These are phyloP conservation scores for Tichodroma muraria DNA, from an alignment of 2,113 vertebrate species.

Conservation along the genomic window DNA sequence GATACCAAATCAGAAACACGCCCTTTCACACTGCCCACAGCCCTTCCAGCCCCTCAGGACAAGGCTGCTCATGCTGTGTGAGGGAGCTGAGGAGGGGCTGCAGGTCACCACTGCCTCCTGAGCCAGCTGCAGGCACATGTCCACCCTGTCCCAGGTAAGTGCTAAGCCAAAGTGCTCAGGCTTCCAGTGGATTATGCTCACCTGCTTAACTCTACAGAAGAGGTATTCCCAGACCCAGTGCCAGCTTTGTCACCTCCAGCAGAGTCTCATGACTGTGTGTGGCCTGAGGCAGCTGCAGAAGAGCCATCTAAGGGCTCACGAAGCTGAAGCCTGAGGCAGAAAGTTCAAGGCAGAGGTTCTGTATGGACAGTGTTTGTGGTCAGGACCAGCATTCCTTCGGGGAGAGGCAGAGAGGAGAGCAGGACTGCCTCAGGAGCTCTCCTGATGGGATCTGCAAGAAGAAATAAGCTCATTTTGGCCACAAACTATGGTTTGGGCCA, in stretches of 20 bases:
- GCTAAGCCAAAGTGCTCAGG: background rate
- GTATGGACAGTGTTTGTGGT: background rate
- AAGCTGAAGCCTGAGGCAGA: background rate
- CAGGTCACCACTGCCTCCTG: background rate
- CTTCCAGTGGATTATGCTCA: background rate
- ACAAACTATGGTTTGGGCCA: background rate
- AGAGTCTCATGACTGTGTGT: background rate
- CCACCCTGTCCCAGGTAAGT: background rate
- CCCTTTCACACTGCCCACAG: background rate
- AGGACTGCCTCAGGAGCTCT: background rate
- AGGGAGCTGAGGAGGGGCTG: background rate
- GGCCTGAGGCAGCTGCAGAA: constrained; percentile 2
- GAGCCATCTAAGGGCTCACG: background rate
- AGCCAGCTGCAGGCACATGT: background rate
- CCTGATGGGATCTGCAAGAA: background rate
- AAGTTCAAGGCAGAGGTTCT: background rate
- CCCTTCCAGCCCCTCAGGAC: background rate
- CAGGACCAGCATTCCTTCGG: background rate
- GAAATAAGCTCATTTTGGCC: background rate
- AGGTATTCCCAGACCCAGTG: background rate
- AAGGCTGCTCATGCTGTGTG: background rate
- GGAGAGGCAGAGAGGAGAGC: background rate
- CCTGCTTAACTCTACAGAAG: background rate
- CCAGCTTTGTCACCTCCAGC: background rate
- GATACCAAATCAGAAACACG: background rate